Evolutionary conservation across 2,113 vertebrate species (phyloP), one percentile per base, ranked within the genome.

Genomic region (Macrotus californicus): DNA sequence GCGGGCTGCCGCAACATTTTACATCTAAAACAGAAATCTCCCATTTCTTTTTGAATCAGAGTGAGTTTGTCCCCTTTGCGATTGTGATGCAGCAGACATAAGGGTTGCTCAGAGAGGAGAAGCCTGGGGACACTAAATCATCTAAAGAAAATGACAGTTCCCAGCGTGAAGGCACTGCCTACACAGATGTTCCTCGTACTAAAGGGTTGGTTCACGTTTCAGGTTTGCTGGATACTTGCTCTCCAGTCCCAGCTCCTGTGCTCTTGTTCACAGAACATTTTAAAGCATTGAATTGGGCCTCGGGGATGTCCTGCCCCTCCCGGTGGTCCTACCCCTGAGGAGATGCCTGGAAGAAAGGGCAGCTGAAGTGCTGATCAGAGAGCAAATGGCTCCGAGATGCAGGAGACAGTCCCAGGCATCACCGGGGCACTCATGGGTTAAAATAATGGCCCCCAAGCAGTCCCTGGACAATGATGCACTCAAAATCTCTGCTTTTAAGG

Each of bases 1-100:
- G 91, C 52, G 50, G 91, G 36, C 24, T 93, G 75, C 94, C 92
- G 67, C 80, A 91, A 82, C 52, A 59, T 95, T 94, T 97, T 95
- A 85, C 11, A 89, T 61, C 90, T 91, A 1, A 29, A 41, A 83
- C 75, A 87, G 84, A 96, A 26, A 39, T 77, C 72, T 46, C 50
- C 72, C 5, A 0, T 50, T 72, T 50, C 94, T 76, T 95, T 93
- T 34, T 72, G 69, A 76, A 87, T 76, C 75, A 54, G 93, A 88
- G 75, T 5, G 77, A 41, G 48, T 93, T 90, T 95, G 93, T 86
- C 1, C 6, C 54, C 86, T 92, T 91, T 0, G 0, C 79, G 77
- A 61, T 95, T 48, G 34, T 26, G 59, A 1, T 36, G 36, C 59
- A 54, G 66, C 18, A 2, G 56, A 94, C 91, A 61, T 56, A 96